phyloP scores from a whole-genome alignment of 92 coral and sea anemone genomes.

The Porites evermanni region DNA sequence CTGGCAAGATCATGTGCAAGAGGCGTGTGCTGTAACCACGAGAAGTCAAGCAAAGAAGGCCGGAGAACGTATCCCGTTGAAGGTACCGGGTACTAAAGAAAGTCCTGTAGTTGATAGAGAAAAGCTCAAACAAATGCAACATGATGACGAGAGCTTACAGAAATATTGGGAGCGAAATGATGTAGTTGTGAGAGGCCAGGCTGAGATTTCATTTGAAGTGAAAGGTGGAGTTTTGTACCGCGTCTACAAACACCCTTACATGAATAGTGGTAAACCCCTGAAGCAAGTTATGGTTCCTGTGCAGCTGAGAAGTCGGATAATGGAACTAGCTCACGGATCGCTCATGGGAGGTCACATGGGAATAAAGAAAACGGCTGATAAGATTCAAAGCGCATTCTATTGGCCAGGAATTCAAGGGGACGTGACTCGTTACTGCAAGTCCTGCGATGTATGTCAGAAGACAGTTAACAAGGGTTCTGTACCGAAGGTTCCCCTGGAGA shows the following conservation, averaged over 20 bases:
- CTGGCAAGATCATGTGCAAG: constrained; percentile 16
- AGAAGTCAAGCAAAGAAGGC: constrained; percentile 37
- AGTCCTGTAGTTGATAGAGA: constrained; percentile 23
- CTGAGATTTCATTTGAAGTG: neutral
- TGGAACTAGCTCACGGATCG: constrained; percentile 61
- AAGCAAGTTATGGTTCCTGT: constrained; percentile 53
- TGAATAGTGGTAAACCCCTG: constrained; percentile 30
- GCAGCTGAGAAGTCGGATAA: constrained; percentile 30
- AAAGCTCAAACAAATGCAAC: constrained; percentile 42
- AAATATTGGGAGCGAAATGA: constrained; percentile 45
- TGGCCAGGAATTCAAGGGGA: constrained; percentile 26
- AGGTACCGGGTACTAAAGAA: neutral
- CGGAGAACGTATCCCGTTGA: neutral
- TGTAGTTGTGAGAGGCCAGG: neutral
- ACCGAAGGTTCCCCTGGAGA: constrained; percentile 54
- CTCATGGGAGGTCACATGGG: constrained; percentile 72
- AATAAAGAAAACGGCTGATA: constrained; percentile 21
- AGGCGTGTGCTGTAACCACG: constrained; percentile 19
- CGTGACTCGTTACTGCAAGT: constrained; percentile 39
- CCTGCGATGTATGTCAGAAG: constrained; percentile 36
- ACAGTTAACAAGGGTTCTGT: constrained; percentile 25
- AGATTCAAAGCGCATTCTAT: no score
- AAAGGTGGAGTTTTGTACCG: constrained; percentile 27
- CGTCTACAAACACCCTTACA: constrained; percentile 41
- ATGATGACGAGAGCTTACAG: constrained; percentile 38